These are phyloP conservation scores for Muscicapa striata DNA, from an alignment of 2,797 vertebrate species.

Conservation along the genomic window DNA sequence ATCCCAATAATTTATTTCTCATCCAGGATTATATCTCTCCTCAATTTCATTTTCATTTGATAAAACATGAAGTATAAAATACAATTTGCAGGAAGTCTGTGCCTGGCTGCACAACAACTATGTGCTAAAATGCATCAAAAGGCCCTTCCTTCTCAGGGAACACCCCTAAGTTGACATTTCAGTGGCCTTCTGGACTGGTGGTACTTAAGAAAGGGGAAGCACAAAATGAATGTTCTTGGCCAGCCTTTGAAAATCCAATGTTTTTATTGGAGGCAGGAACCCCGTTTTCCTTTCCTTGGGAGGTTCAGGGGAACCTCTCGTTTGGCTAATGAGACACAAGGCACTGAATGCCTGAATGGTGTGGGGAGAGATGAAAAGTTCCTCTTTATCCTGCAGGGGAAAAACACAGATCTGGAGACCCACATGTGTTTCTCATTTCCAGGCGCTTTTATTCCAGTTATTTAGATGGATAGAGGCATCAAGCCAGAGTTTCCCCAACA, in stretches of 20 bases:
- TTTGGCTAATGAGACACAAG: conserved; percentile 58
- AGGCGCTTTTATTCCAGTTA: conserved; percentile 66
- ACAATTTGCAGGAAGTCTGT: conserved; percentile 6
- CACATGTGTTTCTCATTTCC: conserved; percentile 74
- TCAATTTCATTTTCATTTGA: conserved; percentile 64
- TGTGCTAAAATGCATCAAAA: conserved; percentile 7
- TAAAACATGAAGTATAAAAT: conserved; percentile 49
- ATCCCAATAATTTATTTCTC: conserved; percentile 44
- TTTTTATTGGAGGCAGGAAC: conserved; percentile 50
- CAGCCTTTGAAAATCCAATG: conserved; percentile 29
- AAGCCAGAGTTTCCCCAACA: conserved; percentile 72
- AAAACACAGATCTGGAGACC: conserved; percentile 66
- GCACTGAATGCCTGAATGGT: conserved; percentile 12
- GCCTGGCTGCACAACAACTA: conserved; percentile 33
- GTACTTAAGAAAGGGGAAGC: neutral
- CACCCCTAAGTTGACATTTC: neutral
- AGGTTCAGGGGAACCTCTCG: neutral
- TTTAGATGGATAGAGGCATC: conserved; percentile 69
- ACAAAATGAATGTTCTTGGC: conserved; percentile 31
- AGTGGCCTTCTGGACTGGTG: conserved; percentile 29
- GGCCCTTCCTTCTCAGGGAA: conserved; percentile 20
- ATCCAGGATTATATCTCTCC: conserved; percentile 13
- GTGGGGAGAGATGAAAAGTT: conserved; percentile 61
- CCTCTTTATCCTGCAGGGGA: conserved; percentile 60
- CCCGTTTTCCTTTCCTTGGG: conserved; percentile 57